phyloP scores from a whole-genome alignment of 2,888 invertebrate genomes.

The Plebejus argus region DNA sequence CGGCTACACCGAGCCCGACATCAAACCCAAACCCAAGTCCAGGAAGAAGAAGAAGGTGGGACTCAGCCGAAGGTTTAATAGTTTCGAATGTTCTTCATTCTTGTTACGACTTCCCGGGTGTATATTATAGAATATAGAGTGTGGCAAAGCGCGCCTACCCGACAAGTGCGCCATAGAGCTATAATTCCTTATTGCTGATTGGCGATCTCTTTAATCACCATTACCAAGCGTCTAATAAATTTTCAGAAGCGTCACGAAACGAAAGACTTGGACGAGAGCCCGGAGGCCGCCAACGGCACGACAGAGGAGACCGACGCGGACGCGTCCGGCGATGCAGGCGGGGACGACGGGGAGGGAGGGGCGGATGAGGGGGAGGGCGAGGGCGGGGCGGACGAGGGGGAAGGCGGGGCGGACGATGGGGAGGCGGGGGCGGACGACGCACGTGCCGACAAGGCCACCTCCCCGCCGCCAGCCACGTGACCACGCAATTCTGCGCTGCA shows the following conservation, averaged over 20 bases:
- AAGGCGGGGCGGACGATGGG: constrained; percentile 53
- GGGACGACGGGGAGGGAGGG: constrained; percentile 48
- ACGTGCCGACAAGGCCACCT: constrained; percentile 75
- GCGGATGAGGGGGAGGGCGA: constrained; percentile 50
- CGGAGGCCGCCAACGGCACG: constrained; percentile 49
- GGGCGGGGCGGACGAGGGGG: constrained; percentile 54
- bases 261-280: constrained; percentile 56
- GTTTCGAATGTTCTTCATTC: neutral
- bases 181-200: too few species aligned
- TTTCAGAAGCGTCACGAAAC: constrained; percentile 64
- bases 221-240: neutral
- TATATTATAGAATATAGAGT: too few species aligned
- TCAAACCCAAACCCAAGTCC: constrained; percentile 53
- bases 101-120: too few species aligned
- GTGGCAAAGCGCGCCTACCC: too few species aligned
- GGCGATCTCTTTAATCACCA: too few species aligned
- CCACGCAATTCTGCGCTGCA: neutral
- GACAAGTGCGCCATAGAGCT: too few species aligned
- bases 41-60: constrained; percentile 80
- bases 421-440: constrained; percentile 50
- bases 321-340: constrained; percentile 45
- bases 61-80: neutral
- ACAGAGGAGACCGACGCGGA: constrained; percentile 51
- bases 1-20: constrained; percentile 78
- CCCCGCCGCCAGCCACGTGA: constrained; percentile 65